These are phyloP conservation scores for Manacus vitellinus DNA, from an alignment of 2,113 vertebrate species.

Conservation along the genomic window DNA sequence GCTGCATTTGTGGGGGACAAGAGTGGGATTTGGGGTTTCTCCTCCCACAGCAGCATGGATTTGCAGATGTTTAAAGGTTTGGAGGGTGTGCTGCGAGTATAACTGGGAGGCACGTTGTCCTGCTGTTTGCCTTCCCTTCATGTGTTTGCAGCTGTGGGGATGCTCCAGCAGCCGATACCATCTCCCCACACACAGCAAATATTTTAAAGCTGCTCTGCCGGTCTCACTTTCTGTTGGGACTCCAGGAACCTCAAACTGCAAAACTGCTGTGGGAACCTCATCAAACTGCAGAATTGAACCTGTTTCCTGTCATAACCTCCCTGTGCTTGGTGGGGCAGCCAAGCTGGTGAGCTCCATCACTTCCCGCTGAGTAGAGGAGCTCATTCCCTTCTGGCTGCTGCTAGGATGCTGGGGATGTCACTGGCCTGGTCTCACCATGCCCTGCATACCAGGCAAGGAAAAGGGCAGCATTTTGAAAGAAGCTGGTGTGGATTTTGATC, in stretches of 20 bases:
- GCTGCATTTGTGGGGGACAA: fast-evolving
- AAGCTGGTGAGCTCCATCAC: neutral
- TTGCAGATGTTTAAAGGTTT: neutral
- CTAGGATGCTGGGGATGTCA: neutral
- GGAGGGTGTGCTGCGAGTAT: neutral
- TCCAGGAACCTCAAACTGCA: neutral
- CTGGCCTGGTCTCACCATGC: fast-evolving
- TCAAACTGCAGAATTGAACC: neutral
- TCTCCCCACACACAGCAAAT: fast-evolving
- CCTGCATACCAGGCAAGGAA: neutral
- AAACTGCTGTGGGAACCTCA: neutral
- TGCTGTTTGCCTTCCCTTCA: neutral
- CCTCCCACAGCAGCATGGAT: fast-evolving
- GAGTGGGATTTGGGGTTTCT: neutral
- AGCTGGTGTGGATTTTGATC: neutral
- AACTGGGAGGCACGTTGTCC: neutral
- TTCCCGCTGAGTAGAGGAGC: neutral
- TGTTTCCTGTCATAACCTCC: neutral
- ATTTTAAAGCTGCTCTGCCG: fast-evolving
- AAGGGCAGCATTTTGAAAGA: neutral
- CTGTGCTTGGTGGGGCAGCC: neutral
- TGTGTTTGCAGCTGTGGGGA: neutral
- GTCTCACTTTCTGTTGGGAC: neutral
- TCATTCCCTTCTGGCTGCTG: neutral
- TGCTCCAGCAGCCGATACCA: neutral